Evolutionary conservation across 2,797 vertebrate genomes (phyloP).

Genomic region (Thamnophis elegans): DNA sequence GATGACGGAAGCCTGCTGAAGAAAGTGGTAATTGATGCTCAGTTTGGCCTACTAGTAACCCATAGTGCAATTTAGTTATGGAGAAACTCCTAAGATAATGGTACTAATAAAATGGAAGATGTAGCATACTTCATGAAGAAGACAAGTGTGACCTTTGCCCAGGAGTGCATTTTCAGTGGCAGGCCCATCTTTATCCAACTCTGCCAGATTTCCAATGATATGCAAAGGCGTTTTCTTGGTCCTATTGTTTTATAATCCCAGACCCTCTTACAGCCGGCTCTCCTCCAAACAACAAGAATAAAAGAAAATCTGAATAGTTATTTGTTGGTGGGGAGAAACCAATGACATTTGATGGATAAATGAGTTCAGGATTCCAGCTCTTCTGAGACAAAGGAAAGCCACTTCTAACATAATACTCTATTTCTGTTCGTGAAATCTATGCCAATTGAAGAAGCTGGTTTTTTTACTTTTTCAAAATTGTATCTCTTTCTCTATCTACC

Average conservation of each 20-base stretch:
- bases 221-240: background rate
- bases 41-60: background rate
- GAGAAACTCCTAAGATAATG: background rate
- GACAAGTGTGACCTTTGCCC: background rate
- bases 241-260: background rate
- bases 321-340: background rate
- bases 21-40: background rate
- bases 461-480: constrained; percentile 37
- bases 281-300: background rate
- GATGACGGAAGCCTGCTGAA: background rate
- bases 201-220: background rate
- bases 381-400: constrained; percentile 27
- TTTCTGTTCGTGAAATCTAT: background rate
- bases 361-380: background rate
- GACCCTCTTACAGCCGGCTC: background rate
- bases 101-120: background rate
- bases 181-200: background rate
- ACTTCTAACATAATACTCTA: constrained; percentile 28
- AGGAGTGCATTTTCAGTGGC: background rate
- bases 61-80: background rate
- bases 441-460: constrained; percentile 29
- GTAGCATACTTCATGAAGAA: background rate
- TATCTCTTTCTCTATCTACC: constrained; percentile 33
- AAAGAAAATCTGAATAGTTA: background rate
- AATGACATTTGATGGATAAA: background rate